Conservation (phyloP, 2,888 invertebrate species). For the Toxonevra muliebris region DNA sequence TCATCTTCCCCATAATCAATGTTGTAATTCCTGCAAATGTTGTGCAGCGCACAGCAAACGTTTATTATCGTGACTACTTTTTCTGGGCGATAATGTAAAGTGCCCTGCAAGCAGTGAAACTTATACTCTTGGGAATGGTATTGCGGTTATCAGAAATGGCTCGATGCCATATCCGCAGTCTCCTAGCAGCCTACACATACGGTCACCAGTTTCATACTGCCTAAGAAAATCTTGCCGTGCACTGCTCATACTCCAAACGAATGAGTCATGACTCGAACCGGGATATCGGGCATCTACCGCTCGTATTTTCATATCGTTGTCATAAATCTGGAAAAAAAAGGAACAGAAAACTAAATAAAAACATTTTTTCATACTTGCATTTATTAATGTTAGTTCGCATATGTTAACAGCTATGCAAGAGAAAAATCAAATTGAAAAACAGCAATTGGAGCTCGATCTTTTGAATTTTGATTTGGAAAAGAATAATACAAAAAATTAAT, state of each 20-base stretch:
- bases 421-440: neutral
- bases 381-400: too few species aligned
- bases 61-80: conserved; percentile 20
- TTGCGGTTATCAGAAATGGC: conserved; percentile 9
- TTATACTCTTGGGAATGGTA: conserved; percentile 2
- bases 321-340: too few species aligned
- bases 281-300: conserved; percentile 16
- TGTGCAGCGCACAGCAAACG: conserved; percentile 13
- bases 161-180: conserved; percentile 18
- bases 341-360: too few species aligned
- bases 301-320: neutral
- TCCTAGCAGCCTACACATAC: neutral
- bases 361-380: too few species aligned
- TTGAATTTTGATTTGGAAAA: neutral
- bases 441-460: neutral
- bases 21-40: neutral
- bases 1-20: neutral
- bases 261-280: conserved; percentile 8
- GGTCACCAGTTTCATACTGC: neutral
- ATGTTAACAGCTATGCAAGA: too few species aligned
- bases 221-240: neutral
- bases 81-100: conserved; percentile 7
- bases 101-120: conserved; percentile 15
- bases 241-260: conserved; percentile 9
- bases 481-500: neutral